Evolutionary conservation across 2,888 invertebrate species (phyloP).

Genomic region (Pseudolycoriella hygida): DNA sequence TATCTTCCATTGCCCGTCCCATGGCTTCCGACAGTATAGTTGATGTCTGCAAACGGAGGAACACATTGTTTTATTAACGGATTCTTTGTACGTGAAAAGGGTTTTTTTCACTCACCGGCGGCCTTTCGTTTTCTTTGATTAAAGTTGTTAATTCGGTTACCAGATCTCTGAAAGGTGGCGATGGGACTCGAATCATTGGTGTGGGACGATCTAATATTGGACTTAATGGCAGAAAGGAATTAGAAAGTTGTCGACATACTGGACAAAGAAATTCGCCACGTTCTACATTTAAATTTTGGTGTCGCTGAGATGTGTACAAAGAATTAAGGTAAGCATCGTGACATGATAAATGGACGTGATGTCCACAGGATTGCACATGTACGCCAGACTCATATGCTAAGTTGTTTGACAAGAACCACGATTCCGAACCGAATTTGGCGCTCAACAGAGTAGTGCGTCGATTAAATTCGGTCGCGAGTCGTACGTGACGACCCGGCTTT

Average conservation of each 20-base stretch:
- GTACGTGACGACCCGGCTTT: conserved; percentile 37
- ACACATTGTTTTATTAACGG: too few relatives aligned
- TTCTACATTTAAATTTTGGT: conserved; percentile 52
- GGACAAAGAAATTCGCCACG: conserved; percentile 89
- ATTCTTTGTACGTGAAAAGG: conserved; percentile 10
- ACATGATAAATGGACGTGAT: conserved; percentile 90
- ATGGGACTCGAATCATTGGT: conserved; percentile 39
- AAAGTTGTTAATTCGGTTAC: conserved; percentile 35
- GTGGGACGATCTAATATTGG: conserved; percentile 49
- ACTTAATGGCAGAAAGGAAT: conserved; percentile 73
- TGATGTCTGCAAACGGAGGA: conserved; percentile 31
- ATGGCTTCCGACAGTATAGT: conserved; percentile 71
- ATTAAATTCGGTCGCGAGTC: conserved; percentile 57
- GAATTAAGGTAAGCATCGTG: conserved; percentile 80
- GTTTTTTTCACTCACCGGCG: conserved; percentile 34
- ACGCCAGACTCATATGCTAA: conserved; percentile 84
- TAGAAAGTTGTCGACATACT: conserved; percentile 79
- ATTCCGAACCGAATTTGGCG: conserved; percentile 60
- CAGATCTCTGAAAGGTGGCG: conserved; percentile 24
- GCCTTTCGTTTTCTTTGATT: conserved; percentile 46
- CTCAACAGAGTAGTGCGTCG: conserved; percentile 58
- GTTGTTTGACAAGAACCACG: conserved; percentile 63
- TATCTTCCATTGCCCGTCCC: conserved; percentile 85
- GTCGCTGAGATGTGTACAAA: conserved; percentile 57
- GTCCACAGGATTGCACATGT: conserved; percentile 89